Evolutionary conservation across 2,113 vertebrate genomes (phyloP), one percentile per base, ranked within the genome.

Genomic region (Sceloporus tristichus): DNA sequence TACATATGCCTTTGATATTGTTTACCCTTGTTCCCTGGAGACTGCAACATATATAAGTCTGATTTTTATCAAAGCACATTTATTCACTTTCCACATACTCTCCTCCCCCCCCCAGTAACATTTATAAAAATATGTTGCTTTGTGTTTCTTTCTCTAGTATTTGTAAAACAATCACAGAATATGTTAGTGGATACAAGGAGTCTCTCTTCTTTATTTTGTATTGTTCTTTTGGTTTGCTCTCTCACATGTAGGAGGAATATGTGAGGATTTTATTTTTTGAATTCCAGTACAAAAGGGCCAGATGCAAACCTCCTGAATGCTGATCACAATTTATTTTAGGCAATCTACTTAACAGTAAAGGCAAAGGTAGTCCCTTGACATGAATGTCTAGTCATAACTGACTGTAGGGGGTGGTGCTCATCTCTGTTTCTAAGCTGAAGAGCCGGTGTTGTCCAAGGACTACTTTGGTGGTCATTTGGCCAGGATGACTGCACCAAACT

Each of bases 1-100:
- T 73, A 54, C 62, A 48, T 73, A n/a, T 40, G 1, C 90, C 93
- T 89, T 79, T 92, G 40, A 65, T 91, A 88, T 79, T 14, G 76
- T 90, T 42, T 85, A 29, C 76, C 48, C 87, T 91, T 78, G 65
- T 87, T 92, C 25, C 38, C 18, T 84, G 0, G 40, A 91, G 29
- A 34, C 23, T 53, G 25, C 74, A 62, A 81, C n/a, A 14, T 40
- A 42, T 74, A 68, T 66, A 42, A 42, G 38, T 21, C 38, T 81
- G 53, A 74, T 74, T 87, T 62, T 34, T 48, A 74, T 59, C 38
- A 73, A 70, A 85, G 42, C 29, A 70, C 10, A 11, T 5, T 87
- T 87, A 27, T 79, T 90, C 4, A 23, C 82, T 90, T n/a, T n/a
- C 14, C 80, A 87, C 77, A 2, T 8, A 75, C 81, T 77, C 2